phyloP scores from a whole-genome alignment of 2,797 vertebrate species.

The Scolopax rusticola region DNA sequence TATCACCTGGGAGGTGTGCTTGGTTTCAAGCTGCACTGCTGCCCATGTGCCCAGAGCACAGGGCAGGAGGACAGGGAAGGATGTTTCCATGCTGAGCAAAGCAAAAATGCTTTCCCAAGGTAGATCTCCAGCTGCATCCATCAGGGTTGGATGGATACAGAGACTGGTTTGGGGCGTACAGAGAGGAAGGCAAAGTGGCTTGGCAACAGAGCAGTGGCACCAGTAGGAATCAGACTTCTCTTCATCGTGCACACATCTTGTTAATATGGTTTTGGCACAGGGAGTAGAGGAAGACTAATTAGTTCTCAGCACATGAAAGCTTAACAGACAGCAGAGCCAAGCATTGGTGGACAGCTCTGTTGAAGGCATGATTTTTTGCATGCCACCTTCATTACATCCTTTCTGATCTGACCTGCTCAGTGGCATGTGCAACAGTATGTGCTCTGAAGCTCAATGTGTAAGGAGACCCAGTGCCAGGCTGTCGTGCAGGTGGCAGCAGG shows the following conservation, averaged over 20 bases:
- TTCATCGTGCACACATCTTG: not conserved
- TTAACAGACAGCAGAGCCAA: not conserved
- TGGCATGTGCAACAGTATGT: not conserved
- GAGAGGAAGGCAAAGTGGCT: not conserved
- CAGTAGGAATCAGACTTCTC: not conserved
- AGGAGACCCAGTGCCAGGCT: not conserved
- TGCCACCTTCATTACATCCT: not conserved
- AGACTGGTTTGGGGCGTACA: not conserved
- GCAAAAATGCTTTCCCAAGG: accelerated
- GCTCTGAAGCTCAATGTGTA: not conserved
- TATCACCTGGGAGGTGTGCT: not conserved
- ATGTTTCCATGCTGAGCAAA: not conserved
- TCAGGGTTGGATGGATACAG: no score
- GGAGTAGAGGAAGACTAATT: not conserved
- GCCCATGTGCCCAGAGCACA: not conserved
- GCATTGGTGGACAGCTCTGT: not conserved
- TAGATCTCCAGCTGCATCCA: not conserved
- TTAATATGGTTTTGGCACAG: not conserved
- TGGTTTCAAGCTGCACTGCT: not conserved
- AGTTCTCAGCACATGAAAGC: not conserved
- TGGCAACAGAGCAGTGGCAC: not conserved
- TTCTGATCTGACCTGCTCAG: not conserved
- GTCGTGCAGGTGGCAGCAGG: not conserved
- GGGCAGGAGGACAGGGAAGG: not conserved
- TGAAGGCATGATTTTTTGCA: not conserved